Base-by-base conservation (phyloP, 1,140 invertebrate species). In the Pseudachorutes palmiensis region DNA sequence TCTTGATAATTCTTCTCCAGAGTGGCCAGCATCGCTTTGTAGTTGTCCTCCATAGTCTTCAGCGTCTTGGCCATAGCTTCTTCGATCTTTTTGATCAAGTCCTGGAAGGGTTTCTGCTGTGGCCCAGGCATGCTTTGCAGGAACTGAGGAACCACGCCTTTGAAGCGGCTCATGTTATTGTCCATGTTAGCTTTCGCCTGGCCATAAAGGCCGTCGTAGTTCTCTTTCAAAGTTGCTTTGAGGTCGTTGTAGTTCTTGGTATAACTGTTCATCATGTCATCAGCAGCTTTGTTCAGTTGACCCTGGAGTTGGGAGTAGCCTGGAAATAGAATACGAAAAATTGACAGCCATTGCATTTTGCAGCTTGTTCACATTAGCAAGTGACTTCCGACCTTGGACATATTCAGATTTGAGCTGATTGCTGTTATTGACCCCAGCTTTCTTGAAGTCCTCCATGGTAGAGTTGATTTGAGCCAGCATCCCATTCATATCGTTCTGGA, bases 1-100 rank as follows among this genome's bases (percentile, higher is more conserved):
- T 58, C 24, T n/a, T 68, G 26, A 26, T 64, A 60, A n/a, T 2
- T 51, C 9, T 64, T 68, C 3, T 68, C 67, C 48, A 68, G 19
- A 22, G 22, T 12, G 24, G 14, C 30, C 16, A 64, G 1, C 22
- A 68, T 32, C 0, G 63, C 62, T 29, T 68, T 64, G 62, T 64
- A 64, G 16, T 30, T 64, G 1, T 59, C 49, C 0, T 64, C 67
- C 2, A 45, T 19, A 3, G 31, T 5, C 9, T 26, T 36, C 2
- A 29, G 26, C 24, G 33, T 59, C 24, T 28, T 57, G 12, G 2
- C 19, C 0, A 51, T 48, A 48, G n/a, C 33, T 2, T 64, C 55
- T 24, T 64, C 41, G 2, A 68, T 16, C 16, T 30, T 1, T 48
- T 64, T 68, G 48, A 68, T 60, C 30, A 30, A 24, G 33, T 64